A percentile compares a stretch with the other conserved stretches of the same genome.
phyloP scores from a whole-genome alignment of 2,113 vertebrate species.

The Istiophorus platypterus region DNA sequence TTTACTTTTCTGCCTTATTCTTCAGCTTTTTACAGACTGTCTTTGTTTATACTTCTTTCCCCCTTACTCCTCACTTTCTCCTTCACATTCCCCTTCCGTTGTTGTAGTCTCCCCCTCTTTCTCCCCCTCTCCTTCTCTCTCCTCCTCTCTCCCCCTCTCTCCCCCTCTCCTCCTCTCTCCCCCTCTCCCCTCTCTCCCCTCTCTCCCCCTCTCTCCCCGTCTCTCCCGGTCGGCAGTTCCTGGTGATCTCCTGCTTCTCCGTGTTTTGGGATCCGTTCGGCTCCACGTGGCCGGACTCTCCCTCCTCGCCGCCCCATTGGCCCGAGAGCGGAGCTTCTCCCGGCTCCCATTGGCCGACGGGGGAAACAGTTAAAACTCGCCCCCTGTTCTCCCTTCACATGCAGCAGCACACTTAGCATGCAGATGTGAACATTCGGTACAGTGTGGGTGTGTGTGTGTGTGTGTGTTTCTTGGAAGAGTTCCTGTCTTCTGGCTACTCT shows the following conservation, averaged over 20 bases:
- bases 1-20: too few species aligned
- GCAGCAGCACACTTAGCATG: constrained; percentile 33
- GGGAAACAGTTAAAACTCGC: neutral
- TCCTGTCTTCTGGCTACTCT: constrained; percentile 3
- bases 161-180: neutral
- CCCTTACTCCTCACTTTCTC: neutral
- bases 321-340: neutral
- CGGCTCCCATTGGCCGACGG: constrained; percentile 9
- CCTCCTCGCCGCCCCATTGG: constrained; percentile 38
- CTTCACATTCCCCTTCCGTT: neutral
- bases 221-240: too few species aligned
- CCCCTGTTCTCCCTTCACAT: constrained; percentile 42
- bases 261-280: constrained; percentile 38
- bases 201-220: neutral
- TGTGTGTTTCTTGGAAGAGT: constrained; percentile 51
- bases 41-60: neutral
- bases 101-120: neutral
- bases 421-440: constrained; percentile 23
- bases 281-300: constrained; percentile 38
- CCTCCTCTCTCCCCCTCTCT: neutral
- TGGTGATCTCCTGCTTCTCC: constrained; percentile 6
- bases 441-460: constrained; percentile 20
- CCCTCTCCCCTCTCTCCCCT: neutral
- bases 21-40: too few species aligned
- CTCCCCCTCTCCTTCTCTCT: too few species aligned